Evolutionary conservation across 2,888 invertebrate genomes (phyloP), one percentile per base, ranked within the genome.

Genomic region (Ophioninae sp.): DNA sequence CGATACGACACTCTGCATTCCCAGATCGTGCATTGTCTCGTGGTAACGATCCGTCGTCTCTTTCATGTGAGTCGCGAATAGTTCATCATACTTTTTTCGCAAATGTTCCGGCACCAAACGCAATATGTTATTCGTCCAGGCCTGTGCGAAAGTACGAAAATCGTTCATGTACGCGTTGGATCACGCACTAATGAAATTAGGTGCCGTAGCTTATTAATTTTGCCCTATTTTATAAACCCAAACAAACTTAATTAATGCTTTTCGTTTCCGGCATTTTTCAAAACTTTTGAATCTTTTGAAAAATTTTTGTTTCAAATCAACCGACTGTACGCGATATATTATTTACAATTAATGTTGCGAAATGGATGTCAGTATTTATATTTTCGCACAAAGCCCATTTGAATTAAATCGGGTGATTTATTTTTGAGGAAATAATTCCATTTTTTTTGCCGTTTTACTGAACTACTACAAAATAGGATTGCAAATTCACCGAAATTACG

Each of bases 1-100:
- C 56, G 94, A 94, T 20, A 96, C 93, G 77, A 96, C 94, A 50
- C 94, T 94, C 88, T 95, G 95, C 68, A 96, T 94, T 13, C 96
- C 96, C 56, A 95, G 94, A 0, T 94, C 93, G 86, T 96, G 93
- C 90, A 81, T 91, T 85, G 76, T 87, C 86, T 57, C 89, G 87
- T 69, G 89, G 85, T 87, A 93, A 83, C 88, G 93, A 3, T 83
- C 75, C 65, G 88, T 90, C 1, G 93, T 92, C 68, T 95, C 95
- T 5, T 92, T 88, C 81, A 96, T 93, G 23, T 95, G 93, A 7
- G 92, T 93, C 41, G 94, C 93, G 57, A 95, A 93, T 0, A 95
- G 89, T 39, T 93, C 91, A 0, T 94, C 94, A 90, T 94, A 96
- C 64, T 94, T 94, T 41, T 92, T 92, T 81, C 94, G 94, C n/a